Evolutionary conservation across 2,888 invertebrate species (phyloP).

Genomic region (Acronicta aceris): DNA sequence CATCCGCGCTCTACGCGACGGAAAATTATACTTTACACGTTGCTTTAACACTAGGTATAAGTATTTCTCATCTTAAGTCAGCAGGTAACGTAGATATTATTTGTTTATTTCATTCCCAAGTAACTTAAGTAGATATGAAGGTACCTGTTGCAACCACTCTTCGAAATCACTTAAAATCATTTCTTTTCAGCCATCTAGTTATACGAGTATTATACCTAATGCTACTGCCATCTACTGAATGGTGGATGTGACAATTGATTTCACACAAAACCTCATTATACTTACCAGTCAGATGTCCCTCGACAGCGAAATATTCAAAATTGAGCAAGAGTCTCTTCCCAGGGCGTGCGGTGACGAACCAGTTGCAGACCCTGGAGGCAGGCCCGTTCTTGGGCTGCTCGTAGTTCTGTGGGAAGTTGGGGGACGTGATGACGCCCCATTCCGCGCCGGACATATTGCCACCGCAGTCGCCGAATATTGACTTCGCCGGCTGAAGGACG

Average conservation of each 20-base stretch:
- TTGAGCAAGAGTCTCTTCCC: conserved; percentile 96
- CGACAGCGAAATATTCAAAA: conserved; percentile 97
- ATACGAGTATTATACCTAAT: too few relatives aligned
- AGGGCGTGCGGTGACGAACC: conserved; percentile 97
- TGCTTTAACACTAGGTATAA: background rate
- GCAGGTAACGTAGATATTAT: too few relatives aligned
- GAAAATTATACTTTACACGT: background rate
- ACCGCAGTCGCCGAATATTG: conserved; percentile 97
- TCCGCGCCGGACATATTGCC: conserved; percentile 96
- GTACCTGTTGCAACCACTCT: too few relatives aligned
- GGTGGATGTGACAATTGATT: too few relatives aligned
- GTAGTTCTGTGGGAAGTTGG: conserved; percentile 97
- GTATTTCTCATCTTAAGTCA: too few relatives aligned
- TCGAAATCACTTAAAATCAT: too few relatives aligned
- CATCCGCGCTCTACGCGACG: conserved; percentile 93
- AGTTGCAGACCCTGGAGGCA: conserved; percentile 97
- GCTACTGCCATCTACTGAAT: too few relatives aligned
- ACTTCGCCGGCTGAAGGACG: conserved; percentile 90
- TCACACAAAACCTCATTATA: conserved; percentile 14
- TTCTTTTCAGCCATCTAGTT: too few relatives aligned
- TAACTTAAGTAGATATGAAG: too few relatives aligned
- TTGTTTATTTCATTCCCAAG: too few relatives aligned
- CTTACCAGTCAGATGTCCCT: conserved; percentile 96
- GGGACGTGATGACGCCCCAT: conserved; percentile 95
- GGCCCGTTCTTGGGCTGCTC: conserved; percentile 94